A percentile compares a stretch with the other conserved stretches of the same genome.
These are phyloP conservation scores for Limnephilus lunatus DNA, from an alignment of 2,888 invertebrate genomes.

Conservation along the genomic window DNA sequence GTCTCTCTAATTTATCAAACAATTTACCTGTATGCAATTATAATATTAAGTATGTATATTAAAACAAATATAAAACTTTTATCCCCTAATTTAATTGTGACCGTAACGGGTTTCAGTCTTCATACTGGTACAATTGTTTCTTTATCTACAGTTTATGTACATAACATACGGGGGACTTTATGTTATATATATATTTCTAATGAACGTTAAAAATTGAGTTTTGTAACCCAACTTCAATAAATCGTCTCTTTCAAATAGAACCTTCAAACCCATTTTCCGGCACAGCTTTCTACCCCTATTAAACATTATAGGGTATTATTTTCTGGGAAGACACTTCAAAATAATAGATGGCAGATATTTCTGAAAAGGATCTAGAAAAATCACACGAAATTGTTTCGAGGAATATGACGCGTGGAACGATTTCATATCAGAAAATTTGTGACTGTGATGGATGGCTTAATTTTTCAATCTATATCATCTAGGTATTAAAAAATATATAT, in stretches of 20 bases:
- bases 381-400: neutral
- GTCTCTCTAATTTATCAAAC: too few relatives aligned
- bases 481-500: too few relatives aligned
- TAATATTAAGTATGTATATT: too few relatives aligned
- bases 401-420: neutral
- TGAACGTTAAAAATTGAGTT: neutral
- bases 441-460: too few relatives aligned
- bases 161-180: too few relatives aligned
- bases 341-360: neutral
- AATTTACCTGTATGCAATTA: too few relatives aligned
- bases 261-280: neutral
- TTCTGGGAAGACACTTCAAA: neutral
- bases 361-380: neutral
- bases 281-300: neutral
- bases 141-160: too few relatives aligned
- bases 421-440: neutral
- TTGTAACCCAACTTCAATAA: neutral
- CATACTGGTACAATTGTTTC: too few relatives aligned
- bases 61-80: too few relatives aligned
- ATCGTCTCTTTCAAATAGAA: neutral
- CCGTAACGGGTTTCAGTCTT: too few relatives aligned
- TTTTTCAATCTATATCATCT: neutral
- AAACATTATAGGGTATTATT: neutral
- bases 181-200: too few relatives aligned
- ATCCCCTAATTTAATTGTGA: too few relatives aligned